Conservation (phyloP, 1,140 invertebrate genomes). For the Wasmannia auropunctata region DNA sequence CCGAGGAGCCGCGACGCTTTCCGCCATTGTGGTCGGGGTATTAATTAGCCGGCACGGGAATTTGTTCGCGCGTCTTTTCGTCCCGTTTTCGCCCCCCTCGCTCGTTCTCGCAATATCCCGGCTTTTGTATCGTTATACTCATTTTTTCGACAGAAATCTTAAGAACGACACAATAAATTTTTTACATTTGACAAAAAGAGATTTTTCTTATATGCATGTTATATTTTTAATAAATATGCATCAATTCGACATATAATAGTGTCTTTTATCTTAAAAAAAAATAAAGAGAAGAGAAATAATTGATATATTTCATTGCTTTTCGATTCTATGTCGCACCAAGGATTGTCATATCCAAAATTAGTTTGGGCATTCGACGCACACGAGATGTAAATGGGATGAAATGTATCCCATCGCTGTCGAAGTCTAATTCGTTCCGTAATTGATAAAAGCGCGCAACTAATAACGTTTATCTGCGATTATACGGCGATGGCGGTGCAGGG, state of each 20-base stretch:
- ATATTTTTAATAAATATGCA: neutral
- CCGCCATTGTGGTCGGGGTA: slow-evolving; percentile 44
- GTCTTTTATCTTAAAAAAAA: neutral
- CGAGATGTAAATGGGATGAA: slow-evolving; percentile 23
- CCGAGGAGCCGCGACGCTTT: slow-evolving; percentile 21
- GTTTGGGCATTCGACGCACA: neutral
- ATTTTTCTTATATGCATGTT: neutral
- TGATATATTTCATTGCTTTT: neutral
- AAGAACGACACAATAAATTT: neutral
- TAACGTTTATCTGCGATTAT: slow-evolving; percentile 29
- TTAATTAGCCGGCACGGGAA: slow-evolving; percentile 47
- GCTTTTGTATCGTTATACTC: slow-evolving; percentile 4
- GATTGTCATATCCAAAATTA: slow-evolving; percentile 30
- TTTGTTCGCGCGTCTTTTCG: slow-evolving; percentile 53
- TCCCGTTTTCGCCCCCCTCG: neutral
- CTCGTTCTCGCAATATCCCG: no score
- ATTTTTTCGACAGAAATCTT: neutral
- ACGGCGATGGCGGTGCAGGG: neutral
- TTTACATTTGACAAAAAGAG: neutral
- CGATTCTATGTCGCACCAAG: neutral
- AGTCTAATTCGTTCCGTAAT: slow-evolving; percentile 26
- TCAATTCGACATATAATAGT: neutral
- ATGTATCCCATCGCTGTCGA: neutral
- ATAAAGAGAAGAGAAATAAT: neutral
- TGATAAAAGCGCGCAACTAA: slow-evolving; percentile 32